Conservation (phyloP, 92 coral and sea anemone species). For the Bergia puertoricense region DNA sequence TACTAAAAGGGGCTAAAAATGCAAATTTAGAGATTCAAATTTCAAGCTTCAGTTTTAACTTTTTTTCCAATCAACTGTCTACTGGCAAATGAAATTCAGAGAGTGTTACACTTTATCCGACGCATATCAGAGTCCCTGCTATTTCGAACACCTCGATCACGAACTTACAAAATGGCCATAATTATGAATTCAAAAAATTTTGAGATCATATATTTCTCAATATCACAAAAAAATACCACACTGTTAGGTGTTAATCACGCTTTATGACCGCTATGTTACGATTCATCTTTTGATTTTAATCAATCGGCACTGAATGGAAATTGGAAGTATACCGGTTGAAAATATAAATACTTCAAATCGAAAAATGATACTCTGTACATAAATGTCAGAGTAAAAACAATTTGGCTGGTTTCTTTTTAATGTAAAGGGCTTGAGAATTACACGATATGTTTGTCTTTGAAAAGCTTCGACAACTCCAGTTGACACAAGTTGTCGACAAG, state of each 20-base stretch:
- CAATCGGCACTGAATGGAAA: background rate
- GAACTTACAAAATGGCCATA: background rate
- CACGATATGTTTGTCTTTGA: background rate
- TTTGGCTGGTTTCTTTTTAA: background rate
- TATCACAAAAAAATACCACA: background rate
- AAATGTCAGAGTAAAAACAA: background rate
- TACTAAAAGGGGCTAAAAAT: background rate
- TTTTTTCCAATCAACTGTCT: background rate
- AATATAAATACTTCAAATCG: background rate
- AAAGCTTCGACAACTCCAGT: background rate
- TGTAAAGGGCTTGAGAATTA: background rate
- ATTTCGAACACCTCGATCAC: background rate
- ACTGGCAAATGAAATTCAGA: background rate
- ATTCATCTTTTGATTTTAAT: background rate
- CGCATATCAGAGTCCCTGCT: background rate
- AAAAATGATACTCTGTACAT: background rate
- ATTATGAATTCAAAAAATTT: background rate
- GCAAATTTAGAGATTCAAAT: slow-evolving; percentile 1
- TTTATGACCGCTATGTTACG: background rate
- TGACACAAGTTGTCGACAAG: background rate
- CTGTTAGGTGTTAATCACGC: background rate
- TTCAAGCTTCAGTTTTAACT: background rate
- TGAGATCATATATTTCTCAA: background rate
- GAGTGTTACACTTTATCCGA: background rate
- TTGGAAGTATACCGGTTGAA: background rate